Evolutionary conservation across 1,140 invertebrate genomes (phyloP).

Genomic region (Notospermus geniculatus): DNA sequence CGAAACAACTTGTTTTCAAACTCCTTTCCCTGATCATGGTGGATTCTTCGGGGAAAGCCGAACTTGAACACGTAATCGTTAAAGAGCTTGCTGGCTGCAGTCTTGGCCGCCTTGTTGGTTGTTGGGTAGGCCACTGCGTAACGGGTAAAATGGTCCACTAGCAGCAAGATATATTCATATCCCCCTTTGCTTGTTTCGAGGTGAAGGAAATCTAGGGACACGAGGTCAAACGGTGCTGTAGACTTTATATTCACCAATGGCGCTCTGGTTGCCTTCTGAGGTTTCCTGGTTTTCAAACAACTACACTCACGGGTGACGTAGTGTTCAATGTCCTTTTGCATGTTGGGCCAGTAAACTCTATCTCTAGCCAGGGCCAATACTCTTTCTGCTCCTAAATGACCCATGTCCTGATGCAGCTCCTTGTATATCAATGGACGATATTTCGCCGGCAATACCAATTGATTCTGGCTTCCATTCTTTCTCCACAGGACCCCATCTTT

Average conservation of each 20-base stretch:
- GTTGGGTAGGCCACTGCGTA: background rate
- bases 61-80: conserved; percentile 3
- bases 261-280: no score
- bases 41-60: background rate
- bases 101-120: background rate
- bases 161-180: background rate
- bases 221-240: no score
- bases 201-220: background rate
- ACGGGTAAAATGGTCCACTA: background rate
- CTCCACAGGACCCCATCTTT: conserved; percentile 1
- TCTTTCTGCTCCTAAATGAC: conserved; percentile 22
- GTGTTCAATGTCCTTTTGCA: conserved; percentile 14
- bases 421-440: background rate
- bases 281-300: no score
- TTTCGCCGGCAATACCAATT: conserved; percentile 19
- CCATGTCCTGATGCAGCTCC: conserved; percentile 22
- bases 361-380: conserved; percentile 11
- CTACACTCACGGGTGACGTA: conserved; percentile 2
- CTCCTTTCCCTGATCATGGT: background rate
- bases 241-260: no score
- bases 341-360: conserved; percentile 23
- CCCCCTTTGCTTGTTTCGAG: background rate
- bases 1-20: background rate
- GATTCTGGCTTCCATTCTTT: conserved; percentile 3
- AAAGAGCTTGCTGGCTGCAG: background rate